Base-by-base conservation (phyloP, 2,888 invertebrate species). In the Troides helena region DNA sequence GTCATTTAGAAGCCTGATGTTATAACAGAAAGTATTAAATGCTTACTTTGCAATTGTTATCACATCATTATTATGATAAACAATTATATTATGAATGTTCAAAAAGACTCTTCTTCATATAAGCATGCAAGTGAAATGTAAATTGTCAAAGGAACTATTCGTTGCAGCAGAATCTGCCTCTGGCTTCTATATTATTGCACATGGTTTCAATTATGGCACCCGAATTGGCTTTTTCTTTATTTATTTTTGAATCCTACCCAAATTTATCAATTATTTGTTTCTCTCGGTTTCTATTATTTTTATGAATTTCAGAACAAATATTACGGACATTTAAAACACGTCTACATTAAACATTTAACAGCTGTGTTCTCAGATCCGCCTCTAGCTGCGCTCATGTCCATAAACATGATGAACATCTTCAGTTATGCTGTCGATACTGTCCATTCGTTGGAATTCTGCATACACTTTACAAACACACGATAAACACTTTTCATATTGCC, bases 181-280 rank as follows among this genome's bases (percentile, higher is more conserved):
- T 89, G 89, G 89, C 90, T 91, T 90, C 87, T 87, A 85, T 78
- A 76, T 82, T 83, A 74, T 77, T 78, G 88, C 90, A 92, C 90
- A 80, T 14, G 56, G 60, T 64, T 39, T 53, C 77, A 77, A 76
- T 80, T 84, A 83, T 80, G 80, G 87, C 87, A 87, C 88, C 76
- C 76, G 70, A 80, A 72, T 81, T 80, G 88, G 88, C 88, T 88
- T 53, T 53, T 53, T 88, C 86, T 81, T 85, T 86, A 84, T 85
- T 85, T 85, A 81, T 85, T 46, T 46, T 46, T 14, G 46, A 14
- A 85, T 87, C 86, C 80, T 80, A 8, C 77, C 80, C 73, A 81
- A 77, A n/a, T 63, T 56, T 59, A n/a, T 59, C 21, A 67, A 17
- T n/a, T 62, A 58, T 70, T 46, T 62, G 50, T 69, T 63, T 65